Percentiles rank a stretch among this genome's conserved stretches.
These are phyloP conservation scores for Drosophila albomicans DNA, from an alignment of 1,140 invertebrate genomes.

Conservation along the genomic window DNA sequence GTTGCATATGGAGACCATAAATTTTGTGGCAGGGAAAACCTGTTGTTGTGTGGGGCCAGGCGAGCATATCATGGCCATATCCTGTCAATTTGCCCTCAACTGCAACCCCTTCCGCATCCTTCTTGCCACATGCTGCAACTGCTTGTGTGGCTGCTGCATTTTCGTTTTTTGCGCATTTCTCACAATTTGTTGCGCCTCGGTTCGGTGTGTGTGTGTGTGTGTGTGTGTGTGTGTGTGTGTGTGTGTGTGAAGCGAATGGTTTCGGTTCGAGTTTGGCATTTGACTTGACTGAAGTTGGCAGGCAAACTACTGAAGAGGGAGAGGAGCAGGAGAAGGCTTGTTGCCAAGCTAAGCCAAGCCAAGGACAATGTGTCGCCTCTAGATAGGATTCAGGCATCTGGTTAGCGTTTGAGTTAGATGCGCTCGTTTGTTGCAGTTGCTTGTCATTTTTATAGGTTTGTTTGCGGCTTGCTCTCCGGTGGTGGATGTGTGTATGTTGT, in stretches of 20 bases:
- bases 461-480: constrained; percentile 59
- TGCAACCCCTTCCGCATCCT: background rate
- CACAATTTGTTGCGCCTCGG: constrained; percentile 70
- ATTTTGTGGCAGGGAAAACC: constrained; percentile 60
- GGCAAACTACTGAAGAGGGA: background rate
- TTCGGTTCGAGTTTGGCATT: constrained; percentile 37
- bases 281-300: constrained; percentile 60
- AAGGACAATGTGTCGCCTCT: constrained; percentile 53
- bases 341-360: constrained; percentile 16
- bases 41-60: constrained; percentile 60
- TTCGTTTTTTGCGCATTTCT: constrained; percentile 60
- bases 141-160: constrained; percentile 22
- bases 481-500: background rate
- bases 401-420: constrained; percentile 65
- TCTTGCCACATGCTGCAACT: constrained; percentile 28
- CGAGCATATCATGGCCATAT: constrained; percentile 62
- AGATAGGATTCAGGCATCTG: constrained; percentile 34
- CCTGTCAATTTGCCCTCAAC: constrained; percentile 72
- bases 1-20: constrained; percentile 48
- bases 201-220: background rate
- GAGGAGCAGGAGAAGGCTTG: constrained; percentile 3
- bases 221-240: background rate
- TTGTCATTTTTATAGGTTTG: constrained; percentile 81
- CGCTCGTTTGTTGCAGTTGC: constrained; percentile 80
- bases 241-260: background rate